Conservation (phyloP, 2,888 invertebrate genomes). For the Cecidostiba fungosa region DNA sequence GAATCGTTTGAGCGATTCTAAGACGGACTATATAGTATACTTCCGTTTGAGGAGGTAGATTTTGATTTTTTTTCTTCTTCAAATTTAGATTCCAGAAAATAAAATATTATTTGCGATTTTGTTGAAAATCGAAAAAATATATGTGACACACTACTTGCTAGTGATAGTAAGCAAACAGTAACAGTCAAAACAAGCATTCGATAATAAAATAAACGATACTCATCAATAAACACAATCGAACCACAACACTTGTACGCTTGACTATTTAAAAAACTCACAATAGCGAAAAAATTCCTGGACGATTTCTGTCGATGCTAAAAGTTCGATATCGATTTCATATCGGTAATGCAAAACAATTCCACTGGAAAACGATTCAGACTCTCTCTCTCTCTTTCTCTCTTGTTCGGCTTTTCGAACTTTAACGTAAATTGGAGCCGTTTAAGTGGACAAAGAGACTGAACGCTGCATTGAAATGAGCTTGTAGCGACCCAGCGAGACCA, state of each 20-base stretch:
- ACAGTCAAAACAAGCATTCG: too few species aligned
- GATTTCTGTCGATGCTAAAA: slow-evolving; percentile 26
- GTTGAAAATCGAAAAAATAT: too few species aligned
- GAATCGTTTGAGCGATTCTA: not conserved
- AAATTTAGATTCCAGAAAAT: not conserved
- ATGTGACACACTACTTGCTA: too few species aligned
- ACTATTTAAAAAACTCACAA: not conserved
- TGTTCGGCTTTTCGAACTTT: not conserved
- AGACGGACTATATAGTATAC: not conserved
- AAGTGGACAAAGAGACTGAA: slow-evolving; percentile 26
- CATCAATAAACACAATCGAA: not conserved
- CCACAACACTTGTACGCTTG: not conserved
- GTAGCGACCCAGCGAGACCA: not conserved
- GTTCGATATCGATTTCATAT: slow-evolving; percentile 29
- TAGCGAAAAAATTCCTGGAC: not conserved
- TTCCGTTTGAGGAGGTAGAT: not conserved
- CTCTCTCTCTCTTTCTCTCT: not conserved
- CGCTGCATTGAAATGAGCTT: not conserved
- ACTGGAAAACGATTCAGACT: not conserved
- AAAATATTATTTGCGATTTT: not conserved
- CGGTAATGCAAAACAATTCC: slow-evolving; percentile 37
- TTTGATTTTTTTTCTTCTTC: not conserved
- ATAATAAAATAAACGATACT: not conserved
- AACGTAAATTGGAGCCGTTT: slow-evolving; percentile 27
- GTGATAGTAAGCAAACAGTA: too few species aligned